Percentiles rank a stretch among this genome's conserved stretches.
phyloP scores from a whole-genome alignment of 2,113 vertebrate genomes.

The Rana temporaria region DNA sequence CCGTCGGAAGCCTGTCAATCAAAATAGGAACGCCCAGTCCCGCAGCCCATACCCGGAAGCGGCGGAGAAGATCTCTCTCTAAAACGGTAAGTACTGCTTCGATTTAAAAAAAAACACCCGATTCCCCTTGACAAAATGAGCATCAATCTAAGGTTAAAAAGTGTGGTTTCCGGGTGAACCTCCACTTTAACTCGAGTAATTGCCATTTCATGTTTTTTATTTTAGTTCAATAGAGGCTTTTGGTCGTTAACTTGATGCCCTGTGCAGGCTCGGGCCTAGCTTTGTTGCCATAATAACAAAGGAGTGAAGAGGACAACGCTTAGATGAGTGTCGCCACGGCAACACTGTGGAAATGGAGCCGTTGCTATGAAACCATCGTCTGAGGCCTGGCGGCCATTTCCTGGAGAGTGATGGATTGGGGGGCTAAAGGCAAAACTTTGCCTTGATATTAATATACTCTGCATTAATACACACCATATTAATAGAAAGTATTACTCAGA shows the following conservation, averaged over 20 bases:
- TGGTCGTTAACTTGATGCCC: background rate
- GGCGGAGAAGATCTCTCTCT: too few relatives aligned
- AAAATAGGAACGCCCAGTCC: too few relatives aligned
- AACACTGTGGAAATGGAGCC: background rate
- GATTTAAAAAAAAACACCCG: too few relatives aligned
- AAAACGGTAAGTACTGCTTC: too few relatives aligned
- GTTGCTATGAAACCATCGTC: constrained; percentile 28
- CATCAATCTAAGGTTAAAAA: too few relatives aligned
- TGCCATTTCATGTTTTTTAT: background rate
- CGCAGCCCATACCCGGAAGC: too few relatives aligned
- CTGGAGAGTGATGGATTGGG: constrained; percentile 27
- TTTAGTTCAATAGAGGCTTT: background rate
- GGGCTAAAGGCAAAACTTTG: background rate
- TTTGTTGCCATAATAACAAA: constrained; percentile 30
- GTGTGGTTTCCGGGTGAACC: too few relatives aligned
- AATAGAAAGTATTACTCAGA: background rate
- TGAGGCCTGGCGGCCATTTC: background rate
- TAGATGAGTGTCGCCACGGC: constrained; percentile 30
- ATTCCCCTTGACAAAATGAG: too few relatives aligned
- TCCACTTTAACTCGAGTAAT: too few relatives aligned
- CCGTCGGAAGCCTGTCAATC: too few relatives aligned
- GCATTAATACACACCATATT: background rate
- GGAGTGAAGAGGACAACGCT: constrained; percentile 33
- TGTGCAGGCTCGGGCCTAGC: background rate
- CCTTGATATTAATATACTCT: background rate